A percentile compares a stretch with the other conserved stretches of the same genome.
Conservation (phyloP, 2,113 vertebrate genomes). For the Empidonax traillii region DNA sequence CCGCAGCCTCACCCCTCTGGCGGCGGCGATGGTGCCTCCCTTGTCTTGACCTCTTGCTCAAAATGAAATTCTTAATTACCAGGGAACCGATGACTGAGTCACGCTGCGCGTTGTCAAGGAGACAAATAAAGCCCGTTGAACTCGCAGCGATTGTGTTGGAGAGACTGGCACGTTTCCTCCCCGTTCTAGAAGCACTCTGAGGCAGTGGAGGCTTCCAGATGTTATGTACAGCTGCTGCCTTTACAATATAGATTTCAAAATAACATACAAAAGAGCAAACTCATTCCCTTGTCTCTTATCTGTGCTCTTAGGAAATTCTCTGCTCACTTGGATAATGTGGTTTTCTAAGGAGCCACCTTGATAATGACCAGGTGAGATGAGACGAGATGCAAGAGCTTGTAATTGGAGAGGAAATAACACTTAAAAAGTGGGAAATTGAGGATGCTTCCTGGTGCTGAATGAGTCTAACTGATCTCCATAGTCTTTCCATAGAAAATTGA, state of each 20-base stretch:
- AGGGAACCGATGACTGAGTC: not conserved
- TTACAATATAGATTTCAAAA: not conserved
- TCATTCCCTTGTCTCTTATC: not conserved
- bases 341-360: not conserved
- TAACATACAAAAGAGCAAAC: not conserved
- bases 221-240: not conserved
- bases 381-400: not conserved
- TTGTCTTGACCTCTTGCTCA: not conserved
- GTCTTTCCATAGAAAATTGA: not conserved
- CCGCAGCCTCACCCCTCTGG: rapidly evolving
- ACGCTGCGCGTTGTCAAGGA: not conserved
- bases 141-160: not conserved
- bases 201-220: conserved; percentile 15
- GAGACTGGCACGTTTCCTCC: not conserved
- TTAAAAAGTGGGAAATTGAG: not conserved
- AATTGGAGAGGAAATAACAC: not conserved
- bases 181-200: not conserved
- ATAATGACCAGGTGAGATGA: not conserved
- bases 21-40: rapidly evolving
- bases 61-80: not conserved
- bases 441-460: not conserved
- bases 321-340: not conserved
- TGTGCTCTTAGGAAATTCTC: not conserved
- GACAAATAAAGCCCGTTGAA: not conserved
- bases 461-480: not conserved